phyloP scores from a whole-genome alignment of 2,888 invertebrate species.

The Harpalus rubripes region DNA sequence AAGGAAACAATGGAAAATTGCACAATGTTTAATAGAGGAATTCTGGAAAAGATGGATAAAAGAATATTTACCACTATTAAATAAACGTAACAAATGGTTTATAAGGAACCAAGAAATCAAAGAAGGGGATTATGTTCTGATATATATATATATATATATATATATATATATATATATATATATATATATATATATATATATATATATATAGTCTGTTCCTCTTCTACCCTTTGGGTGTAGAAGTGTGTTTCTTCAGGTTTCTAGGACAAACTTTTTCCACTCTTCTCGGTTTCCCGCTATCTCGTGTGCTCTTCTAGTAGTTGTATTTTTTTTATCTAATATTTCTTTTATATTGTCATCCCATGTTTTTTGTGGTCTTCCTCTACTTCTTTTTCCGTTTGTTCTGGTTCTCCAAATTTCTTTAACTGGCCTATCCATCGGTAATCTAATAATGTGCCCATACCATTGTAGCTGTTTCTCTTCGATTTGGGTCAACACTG shows the following conservation, averaged over 20 bases:
- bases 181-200: neutral
- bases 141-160: too few relatives aligned
- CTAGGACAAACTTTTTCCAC: neutral
- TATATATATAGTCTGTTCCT: neutral
- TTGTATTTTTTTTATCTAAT: neutral
- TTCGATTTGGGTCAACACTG: neutral
- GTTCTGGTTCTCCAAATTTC: neutral
- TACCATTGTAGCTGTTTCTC: neutral
- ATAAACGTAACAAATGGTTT: too few relatives aligned
- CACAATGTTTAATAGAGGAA: too few relatives aligned
- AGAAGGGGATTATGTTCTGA: too few relatives aligned
- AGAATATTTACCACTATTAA: too few relatives aligned
- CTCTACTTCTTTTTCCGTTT: conserved; percentile 5
- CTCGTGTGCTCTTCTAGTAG: conserved; percentile 4
- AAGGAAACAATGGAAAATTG: too few relatives aligned
- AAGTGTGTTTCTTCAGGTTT: neutral
- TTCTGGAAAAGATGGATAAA: too few relatives aligned
- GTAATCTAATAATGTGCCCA: neutral
- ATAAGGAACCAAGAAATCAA: too few relatives aligned
- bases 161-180: too few relatives aligned
- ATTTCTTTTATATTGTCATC: neutral
- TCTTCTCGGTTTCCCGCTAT: neutral
- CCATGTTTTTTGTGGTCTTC: conserved; percentile 18
- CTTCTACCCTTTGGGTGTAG: neutral
- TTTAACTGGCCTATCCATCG: neutral